phyloP scores from a whole-genome alignment of 2,797 vertebrate genomes.

The Mionectes olivaceus region DNA sequence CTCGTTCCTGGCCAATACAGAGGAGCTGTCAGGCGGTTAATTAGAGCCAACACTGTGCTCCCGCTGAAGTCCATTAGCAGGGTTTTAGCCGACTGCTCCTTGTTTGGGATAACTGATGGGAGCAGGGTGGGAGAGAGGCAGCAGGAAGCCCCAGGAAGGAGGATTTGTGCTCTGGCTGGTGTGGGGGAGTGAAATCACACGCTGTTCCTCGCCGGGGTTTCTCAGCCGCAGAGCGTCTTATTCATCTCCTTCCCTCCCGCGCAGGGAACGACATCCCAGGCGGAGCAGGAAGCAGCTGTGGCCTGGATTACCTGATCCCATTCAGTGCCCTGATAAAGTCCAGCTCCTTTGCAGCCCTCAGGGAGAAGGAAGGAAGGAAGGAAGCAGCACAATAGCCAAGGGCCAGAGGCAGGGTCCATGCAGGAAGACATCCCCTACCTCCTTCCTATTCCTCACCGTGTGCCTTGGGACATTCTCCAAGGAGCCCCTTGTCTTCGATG shows the following conservation, averaged over 20 bases:
- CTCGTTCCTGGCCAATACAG: not conserved
- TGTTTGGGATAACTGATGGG: conserved; percentile 22
- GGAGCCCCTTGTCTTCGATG: not conserved
- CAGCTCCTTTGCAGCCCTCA: not conserved
- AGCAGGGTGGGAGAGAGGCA: not conserved
- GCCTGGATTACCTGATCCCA: conserved; percentile 37
- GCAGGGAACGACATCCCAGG: accelerated
- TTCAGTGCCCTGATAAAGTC: not conserved
- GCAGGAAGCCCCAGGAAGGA: conserved; percentile 12
- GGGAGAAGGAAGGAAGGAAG: conserved; percentile 69
- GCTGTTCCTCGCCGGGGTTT: not conserved
- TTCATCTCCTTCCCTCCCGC: conserved; percentile 16
- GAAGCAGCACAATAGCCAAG: conserved; percentile 47
- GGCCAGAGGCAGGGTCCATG: not conserved
- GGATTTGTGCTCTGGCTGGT: not conserved
- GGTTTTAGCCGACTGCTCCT: not conserved
- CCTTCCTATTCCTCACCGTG: not conserved
- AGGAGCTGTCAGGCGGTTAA: not conserved
- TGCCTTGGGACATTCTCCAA: not conserved
- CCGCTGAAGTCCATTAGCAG: not conserved
- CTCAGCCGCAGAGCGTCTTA: not conserved
- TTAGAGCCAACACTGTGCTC: not conserved
- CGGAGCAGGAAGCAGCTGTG: conserved; percentile 58
- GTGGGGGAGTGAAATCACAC: not conserved
- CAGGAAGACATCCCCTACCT: conserved; percentile 44